Evolutionary conservation across 2,797 vertebrate species (phyloP), one percentile per base, ranked within the genome.

Genomic region (Enteromius viviparus): DNA sequence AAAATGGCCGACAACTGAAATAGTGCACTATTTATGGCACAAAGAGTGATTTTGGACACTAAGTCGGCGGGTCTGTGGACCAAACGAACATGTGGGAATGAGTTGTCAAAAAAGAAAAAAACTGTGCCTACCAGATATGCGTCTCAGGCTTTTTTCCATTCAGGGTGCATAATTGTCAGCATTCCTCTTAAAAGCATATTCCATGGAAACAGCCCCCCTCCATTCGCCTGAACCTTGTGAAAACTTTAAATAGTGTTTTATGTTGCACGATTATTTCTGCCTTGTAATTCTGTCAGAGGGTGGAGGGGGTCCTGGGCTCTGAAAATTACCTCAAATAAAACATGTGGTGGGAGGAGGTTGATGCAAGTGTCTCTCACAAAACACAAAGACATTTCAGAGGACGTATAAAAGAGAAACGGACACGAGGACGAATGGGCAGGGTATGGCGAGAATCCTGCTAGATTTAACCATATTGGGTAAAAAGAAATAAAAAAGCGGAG

Each of bases 231-330:
- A 82, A 85, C 68, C 81, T 80, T 78, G 69, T 80, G 83, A 86
- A 86, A 79, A 80, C 84, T 82, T 87, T 85, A 87, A 85, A 81
- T 68, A 84, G 79, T 70, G 77, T 86, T 87, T 80, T 75, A 82
- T 81, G 83, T 86, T 60, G 78, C 62, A 12, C 68, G 64, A 87
- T 88, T 83, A 87, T 85, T 79, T 76, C 86, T 81, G 86, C 86
- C 84, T 86, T 85, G 86, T 86, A 87, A 88, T 87, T 87, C 82
- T 77, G 76, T 82, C 85, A 37, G 81, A 80, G 84, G 71, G 87
- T 86, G 82, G 84, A 84, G 64, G 84, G 82, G 84, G 85, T 87
- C 84, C 45, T 76, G 84, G 87, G 85, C 84, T 51, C 86, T 81
- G 71, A 65, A 83, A 85, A 88, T 83, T 84, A 87, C 85, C 86